Base-by-base conservation (phyloP, 2,797 vertebrate species). In the Denticeps clupeoides region DNA sequence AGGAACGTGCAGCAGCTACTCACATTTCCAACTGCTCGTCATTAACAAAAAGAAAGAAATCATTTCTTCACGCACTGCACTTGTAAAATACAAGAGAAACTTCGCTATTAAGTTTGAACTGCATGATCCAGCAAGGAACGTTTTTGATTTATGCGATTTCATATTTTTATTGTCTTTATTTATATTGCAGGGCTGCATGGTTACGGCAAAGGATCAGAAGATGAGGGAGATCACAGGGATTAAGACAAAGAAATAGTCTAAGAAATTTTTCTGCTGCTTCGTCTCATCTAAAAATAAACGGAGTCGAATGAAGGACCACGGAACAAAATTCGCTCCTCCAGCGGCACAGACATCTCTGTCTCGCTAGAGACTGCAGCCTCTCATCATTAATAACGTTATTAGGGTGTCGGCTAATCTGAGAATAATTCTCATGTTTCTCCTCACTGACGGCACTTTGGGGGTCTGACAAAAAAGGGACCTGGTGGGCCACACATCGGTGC, bases 1-100 rank as follows among this genome's bases (percentile, higher is more conserved):
- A 28, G n/a, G n/a, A 28, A 28, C 27, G 28, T 28, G 27, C 19
- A 19, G 19, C 26, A 9, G 1, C 26, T 9, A 9, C 8, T 8
- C 24, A 4, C n/a, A 5, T n/a, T n/a, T n/a, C n/a, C n/a, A n/a
- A n/a, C n/a, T n/a, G n/a, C n/a, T n/a, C n/a, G 78, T 82, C 78
- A 84, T 82, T 81, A 81, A 83, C 83, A 82, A 81, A 82, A 79
- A 66, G 82, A 71, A 62, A 66, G 78, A 78, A 78, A 22, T 3
- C 68, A 73, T 62, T 71, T 68, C 68, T 78, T 81, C 77, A 65
- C 68, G 70, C 61, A 51, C 60, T 63, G 68, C 57, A 60, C 57
- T 69, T 68, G 58, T 49, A 49, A 56, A 66, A 67, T 22, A 41
- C 40, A 19, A 43, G 71, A 70, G 78, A 76, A 72, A 60, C 45